Conservation (phyloP, 2,113 vertebrate species). For the Cheilinus undulatus region DNA sequence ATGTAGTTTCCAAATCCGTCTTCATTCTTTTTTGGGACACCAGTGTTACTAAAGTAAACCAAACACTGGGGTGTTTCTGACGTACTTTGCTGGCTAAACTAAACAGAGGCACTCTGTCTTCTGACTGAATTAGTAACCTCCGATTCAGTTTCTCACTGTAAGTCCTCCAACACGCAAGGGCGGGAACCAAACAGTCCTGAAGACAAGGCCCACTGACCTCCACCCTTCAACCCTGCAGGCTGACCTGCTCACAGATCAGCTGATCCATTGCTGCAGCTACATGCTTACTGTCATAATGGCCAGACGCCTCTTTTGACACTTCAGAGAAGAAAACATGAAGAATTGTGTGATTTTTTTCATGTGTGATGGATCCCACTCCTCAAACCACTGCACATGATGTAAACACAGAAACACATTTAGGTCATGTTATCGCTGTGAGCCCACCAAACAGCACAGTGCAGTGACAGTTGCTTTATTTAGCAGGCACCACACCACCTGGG, state of each 20-base stretch:
- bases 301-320: neutral
- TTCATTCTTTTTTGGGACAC: neutral
- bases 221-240: neutral
- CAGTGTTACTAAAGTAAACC: neutral
- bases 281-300: neutral
- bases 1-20: neutral
- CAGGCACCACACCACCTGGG: constrained; percentile 73
- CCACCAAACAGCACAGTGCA: constrained; percentile 21
- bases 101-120: neutral
- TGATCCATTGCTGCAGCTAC: constrained; percentile 7
- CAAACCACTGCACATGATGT: constrained; percentile 4
- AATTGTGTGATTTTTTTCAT: neutral
- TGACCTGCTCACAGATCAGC: constrained; percentile 17
- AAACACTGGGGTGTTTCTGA: neutral
- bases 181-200: neutral
- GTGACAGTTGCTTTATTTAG: constrained; percentile 74
- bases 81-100: neutral
- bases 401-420: constrained; percentile 20
- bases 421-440: constrained; percentile 18
- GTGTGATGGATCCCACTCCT: neutral
- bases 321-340: neutral
- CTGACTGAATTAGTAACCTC: constrained; percentile 1
- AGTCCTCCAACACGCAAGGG: neutral
- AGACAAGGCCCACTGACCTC: constrained; percentile 45
- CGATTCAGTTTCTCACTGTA: constrained; percentile 1